Conservation (phyloP, 2,113 vertebrate genomes). For the Benitochromis conjunctus region DNA sequence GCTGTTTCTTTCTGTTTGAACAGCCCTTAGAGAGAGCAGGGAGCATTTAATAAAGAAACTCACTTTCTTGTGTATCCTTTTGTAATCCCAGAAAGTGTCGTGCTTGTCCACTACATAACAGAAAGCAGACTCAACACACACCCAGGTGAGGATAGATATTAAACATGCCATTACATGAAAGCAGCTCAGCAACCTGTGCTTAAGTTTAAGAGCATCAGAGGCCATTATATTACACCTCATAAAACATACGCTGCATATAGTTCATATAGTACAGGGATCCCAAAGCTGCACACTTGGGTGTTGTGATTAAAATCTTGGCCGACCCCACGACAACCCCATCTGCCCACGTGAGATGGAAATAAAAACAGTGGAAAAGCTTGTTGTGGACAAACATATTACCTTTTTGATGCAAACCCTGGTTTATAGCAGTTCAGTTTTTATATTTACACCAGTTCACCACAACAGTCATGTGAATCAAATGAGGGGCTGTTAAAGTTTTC, state of each 20-base stretch:
- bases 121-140: background rate
- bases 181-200: background rate
- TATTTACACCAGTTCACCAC: background rate
- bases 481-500: background rate
- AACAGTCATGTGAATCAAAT: background rate
- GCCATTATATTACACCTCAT: background rate
- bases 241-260: background rate
- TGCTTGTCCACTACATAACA: background rate
- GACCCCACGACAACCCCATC: background rate
- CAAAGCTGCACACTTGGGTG: background rate
- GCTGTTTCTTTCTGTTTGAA: background rate
- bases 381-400: background rate
- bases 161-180: background rate
- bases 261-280: background rate
- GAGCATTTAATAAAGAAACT: background rate
- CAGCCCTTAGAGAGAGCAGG: background rate
- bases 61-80: background rate
- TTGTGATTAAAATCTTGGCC: background rate
- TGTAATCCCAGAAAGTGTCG: background rate
- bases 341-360: background rate
- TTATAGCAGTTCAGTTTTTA: background rate
- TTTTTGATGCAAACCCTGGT: background rate
- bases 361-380: background rate
- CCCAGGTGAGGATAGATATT: background rate
- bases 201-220: background rate